Conservation (phyloP, 1,140 invertebrate species). For the Aradophagus sp. region DNA sequence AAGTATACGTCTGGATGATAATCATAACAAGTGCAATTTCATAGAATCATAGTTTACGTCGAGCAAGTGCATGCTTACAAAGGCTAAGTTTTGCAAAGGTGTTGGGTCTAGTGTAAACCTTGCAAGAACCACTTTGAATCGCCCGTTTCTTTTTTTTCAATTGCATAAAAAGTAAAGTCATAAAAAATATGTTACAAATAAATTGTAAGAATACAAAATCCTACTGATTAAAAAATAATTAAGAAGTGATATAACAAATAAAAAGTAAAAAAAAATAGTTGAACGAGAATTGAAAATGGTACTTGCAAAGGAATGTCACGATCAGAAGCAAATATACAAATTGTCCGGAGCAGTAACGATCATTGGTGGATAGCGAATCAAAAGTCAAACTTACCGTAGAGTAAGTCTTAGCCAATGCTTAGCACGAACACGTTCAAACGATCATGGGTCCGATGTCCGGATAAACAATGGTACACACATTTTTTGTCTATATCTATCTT, state of each 20-base stretch:
- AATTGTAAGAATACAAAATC: too few relatives aligned
- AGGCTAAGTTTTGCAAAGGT: slow-evolving; percentile 69
- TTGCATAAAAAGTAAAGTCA: too few relatives aligned
- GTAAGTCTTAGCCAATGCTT: slow-evolving; percentile 52
- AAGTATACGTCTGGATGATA: slow-evolving; percentile 33
- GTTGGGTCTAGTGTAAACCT: slow-evolving; percentile 69
- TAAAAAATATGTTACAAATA: too few relatives aligned
- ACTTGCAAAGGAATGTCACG: slow-evolving; percentile 1
- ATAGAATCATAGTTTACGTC: slow-evolving; percentile 61
- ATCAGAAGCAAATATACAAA: slow-evolving; percentile 33
- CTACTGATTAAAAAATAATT: too few relatives aligned
- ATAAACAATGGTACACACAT: slow-evolving; percentile 28
- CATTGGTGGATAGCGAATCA: slow-evolving; percentile 32
- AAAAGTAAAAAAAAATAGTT: too few relatives aligned
- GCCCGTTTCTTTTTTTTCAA: too few relatives aligned
- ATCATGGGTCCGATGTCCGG: slow-evolving; percentile 31
- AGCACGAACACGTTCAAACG: slow-evolving; percentile 38
- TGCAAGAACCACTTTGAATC: too few relatives aligned
- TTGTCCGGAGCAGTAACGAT: slow-evolving; percentile 34
- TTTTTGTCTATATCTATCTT: too few relatives aligned
- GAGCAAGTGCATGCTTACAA: slow-evolving; percentile 71
- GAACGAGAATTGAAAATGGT: slow-evolving; percentile 8
- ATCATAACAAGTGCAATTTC: slow-evolving; percentile 41
- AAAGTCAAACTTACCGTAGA: slow-evolving; percentile 39
- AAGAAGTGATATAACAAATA: too few relatives aligned